Percentiles rank a stretch among this genome's conserved stretches.
Evolutionary conservation across 2,113 vertebrate species (phyloP).

Genomic region (Lamprologus lemairii): DNA sequence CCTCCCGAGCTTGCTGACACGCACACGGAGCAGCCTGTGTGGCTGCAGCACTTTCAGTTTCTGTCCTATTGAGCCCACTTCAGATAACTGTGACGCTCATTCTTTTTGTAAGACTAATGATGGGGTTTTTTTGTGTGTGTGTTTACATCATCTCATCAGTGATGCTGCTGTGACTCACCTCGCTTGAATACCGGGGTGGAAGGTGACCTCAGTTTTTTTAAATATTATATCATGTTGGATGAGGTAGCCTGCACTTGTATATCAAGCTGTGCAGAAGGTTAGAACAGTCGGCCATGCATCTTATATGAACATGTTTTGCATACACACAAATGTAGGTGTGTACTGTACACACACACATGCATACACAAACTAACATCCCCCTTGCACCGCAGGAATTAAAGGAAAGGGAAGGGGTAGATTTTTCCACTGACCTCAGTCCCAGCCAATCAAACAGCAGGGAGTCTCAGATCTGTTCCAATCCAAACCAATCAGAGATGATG

Average conservation of each 20-base stretch:
- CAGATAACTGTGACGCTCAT: constrained; percentile 7
- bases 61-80: constrained; percentile 3
- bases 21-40: background rate
- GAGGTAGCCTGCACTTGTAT: constrained; percentile 30
- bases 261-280: constrained; percentile 15
- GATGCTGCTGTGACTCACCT: constrained; percentile 41
- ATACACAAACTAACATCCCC: background rate
- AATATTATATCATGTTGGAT: constrained; percentile 24
- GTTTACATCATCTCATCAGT: constrained; percentile 8
- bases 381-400: constrained; percentile 29
- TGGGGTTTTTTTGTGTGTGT: background rate
- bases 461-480: constrained; percentile 16
- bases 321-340: background rate
- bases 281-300: background rate
- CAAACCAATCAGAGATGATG: constrained; percentile 72
- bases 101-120: constrained; percentile 2
- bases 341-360: background rate
- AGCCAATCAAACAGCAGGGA: constrained; percentile 64
- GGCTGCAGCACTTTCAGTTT: background rate
- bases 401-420: constrained; percentile 1
- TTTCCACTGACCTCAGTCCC: constrained; percentile 28
- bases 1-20: background rate
- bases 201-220: constrained; percentile 23
- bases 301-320: background rate
- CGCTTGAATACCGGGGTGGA: background rate